Conservation (phyloP, 2,113 vertebrate genomes). For the Stictonetta naevosa region DNA sequence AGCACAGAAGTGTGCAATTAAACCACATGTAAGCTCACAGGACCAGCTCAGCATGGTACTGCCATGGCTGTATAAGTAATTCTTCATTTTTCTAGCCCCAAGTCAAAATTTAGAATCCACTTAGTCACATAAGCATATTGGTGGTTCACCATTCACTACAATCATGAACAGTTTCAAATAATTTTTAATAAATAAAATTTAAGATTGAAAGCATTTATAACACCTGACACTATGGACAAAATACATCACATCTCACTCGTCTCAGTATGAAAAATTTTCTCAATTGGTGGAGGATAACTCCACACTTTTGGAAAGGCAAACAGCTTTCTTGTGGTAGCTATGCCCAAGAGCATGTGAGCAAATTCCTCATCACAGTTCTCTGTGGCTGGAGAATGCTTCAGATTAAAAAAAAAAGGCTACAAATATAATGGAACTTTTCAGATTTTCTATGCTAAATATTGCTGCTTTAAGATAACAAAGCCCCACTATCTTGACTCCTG, state of each 20-base stretch:
- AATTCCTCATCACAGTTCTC: neutral
- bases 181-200: neutral
- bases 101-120: neutral
- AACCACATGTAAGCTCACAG: neutral
- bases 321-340: neutral
- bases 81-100: neutral
- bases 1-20: neutral
- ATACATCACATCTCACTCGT: neutral
- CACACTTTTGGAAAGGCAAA: neutral
- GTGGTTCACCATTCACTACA: neutral
- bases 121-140: neutral
- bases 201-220: neutral
- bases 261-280: neutral
- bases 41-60: neutral
- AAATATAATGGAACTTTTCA: neutral
- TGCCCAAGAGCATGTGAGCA: neutral
- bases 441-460: neutral
- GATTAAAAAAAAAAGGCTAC: neutral
- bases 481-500: neutral
- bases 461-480: neutral
- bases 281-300: rapidly evolving
- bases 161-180: neutral
- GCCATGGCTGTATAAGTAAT: neutral
- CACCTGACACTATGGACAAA: neutral
- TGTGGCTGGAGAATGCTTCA: neutral